Conservation (phyloP, 2,888 invertebrate species). For the Blastobasis adustella region DNA sequence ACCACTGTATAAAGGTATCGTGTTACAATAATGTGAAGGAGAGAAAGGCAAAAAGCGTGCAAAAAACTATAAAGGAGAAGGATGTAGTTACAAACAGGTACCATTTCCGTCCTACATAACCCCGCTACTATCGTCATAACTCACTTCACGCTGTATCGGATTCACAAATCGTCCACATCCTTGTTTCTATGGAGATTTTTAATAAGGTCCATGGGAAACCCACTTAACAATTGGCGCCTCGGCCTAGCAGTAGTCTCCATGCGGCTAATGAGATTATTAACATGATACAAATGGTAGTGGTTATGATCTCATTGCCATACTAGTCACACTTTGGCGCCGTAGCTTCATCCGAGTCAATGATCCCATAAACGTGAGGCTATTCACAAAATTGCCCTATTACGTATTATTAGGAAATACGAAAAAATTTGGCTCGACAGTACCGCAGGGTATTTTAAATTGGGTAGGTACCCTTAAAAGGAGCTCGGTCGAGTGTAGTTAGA, state of each 20-base stretch:
- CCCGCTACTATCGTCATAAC: neutral
- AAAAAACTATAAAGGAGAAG: constrained; percentile 36
- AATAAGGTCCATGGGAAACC: no score
- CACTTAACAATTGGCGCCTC: no score
- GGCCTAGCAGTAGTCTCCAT: no score
- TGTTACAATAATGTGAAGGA: no score
- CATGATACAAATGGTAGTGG: constrained; percentile 4
- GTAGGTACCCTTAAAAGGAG: neutral
- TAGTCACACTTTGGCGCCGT: constrained; percentile 43
- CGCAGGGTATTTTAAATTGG: neutral
- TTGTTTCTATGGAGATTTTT: no score
- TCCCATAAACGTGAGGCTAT: constrained; percentile 31
- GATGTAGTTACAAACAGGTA: constrained; percentile 52
- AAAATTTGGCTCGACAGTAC: neutral
- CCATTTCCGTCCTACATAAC: constrained; percentile 42
- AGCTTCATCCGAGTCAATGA: constrained; percentile 37
- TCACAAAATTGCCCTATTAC: constrained; percentile 37
- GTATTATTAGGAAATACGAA: constrained; percentile 16
- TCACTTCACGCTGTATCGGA: neutral
- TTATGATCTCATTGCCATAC: constrained; percentile 39
- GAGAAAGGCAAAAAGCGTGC: no score
- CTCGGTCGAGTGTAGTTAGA: neutral
- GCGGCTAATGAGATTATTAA: no score
- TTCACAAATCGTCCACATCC: no score
- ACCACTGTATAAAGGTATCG: no score